Conservation (phyloP, 2,113 vertebrate species). For the Chaetops frenatus region DNA sequence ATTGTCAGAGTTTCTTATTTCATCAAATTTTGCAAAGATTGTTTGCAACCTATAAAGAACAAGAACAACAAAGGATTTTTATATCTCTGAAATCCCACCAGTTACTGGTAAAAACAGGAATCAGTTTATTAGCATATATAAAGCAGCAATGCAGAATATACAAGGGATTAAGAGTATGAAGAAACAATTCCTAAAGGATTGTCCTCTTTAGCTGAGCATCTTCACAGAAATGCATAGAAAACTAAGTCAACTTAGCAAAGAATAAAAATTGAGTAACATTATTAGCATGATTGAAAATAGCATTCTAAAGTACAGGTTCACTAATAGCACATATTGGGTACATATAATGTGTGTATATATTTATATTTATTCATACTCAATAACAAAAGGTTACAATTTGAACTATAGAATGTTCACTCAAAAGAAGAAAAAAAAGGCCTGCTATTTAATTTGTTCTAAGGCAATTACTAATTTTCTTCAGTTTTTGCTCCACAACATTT, state of each 20-base stretch:
- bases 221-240: not conserved
- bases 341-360: not conserved
- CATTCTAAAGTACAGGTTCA: not conserved
- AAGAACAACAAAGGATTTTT: not conserved
- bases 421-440: not conserved
- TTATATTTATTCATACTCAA: not conserved
- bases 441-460: not conserved
- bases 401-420: not conserved
- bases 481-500: not conserved
- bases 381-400: not conserved
- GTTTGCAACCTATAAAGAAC: constrained; percentile 83
- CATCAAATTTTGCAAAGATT: constrained; percentile 92
- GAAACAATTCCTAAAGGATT: not conserved
- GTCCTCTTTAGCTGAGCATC: not conserved
- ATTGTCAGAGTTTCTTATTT: constrained; percentile 87
- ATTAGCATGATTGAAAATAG: not conserved
- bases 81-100: not conserved
- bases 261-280: not conserved
- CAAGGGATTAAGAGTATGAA: not conserved
- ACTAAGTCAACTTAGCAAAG: not conserved
- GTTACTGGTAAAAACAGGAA: not conserved
- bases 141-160: not conserved
- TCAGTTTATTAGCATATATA: not conserved
- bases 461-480: not conserved
- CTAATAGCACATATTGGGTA: not conserved